Evolutionary conservation across 1,140 invertebrate species (phyloP).

Genomic region (Patella vulgata): DNA sequence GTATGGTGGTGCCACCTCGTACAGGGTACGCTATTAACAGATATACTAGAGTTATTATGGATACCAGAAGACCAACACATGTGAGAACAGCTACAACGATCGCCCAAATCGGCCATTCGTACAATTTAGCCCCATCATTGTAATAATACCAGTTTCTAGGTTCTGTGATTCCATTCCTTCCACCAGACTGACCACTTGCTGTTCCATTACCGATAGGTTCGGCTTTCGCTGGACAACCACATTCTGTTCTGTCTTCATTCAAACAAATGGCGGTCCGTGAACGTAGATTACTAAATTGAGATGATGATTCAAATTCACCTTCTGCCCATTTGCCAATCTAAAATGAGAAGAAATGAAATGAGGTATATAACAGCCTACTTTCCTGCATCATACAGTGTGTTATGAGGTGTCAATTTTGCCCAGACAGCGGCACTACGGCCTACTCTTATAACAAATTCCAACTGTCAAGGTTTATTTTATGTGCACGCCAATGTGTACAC

Average conservation of each 20-base stretch:
- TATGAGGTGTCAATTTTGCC: no score
- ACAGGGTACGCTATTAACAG: constrained; percentile 67
- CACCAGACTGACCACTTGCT: constrained; percentile 7
- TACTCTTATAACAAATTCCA: no score
- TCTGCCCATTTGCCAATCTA: constrained; percentile 46
- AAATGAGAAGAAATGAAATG: constrained; percentile 11
- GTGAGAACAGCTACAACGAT: constrained; percentile 63
- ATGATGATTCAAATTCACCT: constrained; percentile 6
- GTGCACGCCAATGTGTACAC: no score
- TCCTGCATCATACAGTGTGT: no score
- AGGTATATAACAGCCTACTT: no score
- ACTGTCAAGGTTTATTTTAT: no score
- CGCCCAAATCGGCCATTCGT: constrained; percentile 59
- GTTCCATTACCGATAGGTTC: neutral
- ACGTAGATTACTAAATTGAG: neutral
- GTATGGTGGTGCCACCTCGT: constrained; percentile 65
- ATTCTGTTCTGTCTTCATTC: constrained; percentile 1
- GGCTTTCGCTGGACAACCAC: constrained; percentile 14
- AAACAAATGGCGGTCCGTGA: no score
- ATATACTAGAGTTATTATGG: constrained; percentile 65
- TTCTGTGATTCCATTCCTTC: constrained; percentile 10
- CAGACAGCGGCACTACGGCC: no score
- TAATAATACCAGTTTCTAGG: constrained; percentile 55
- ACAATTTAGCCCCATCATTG: constrained; percentile 31
- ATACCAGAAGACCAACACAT: constrained; percentile 58